Conservation (phyloP, 2,888 invertebrate genomes). For the Papilio demoleus region DNA sequence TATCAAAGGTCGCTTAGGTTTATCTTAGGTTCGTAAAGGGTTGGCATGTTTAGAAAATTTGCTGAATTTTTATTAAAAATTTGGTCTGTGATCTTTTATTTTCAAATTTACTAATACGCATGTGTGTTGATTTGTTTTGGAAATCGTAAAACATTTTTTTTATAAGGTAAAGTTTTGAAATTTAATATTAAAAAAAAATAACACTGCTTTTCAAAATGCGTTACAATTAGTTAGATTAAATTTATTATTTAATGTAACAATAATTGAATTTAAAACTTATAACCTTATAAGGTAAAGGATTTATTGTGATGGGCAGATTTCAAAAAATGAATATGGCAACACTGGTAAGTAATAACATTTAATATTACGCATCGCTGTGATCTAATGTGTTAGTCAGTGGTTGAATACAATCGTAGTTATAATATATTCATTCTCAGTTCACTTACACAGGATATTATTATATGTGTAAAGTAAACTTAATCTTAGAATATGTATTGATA, state of each 20-base stretch:
- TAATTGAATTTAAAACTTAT: too few species aligned
- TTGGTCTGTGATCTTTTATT: too few species aligned
- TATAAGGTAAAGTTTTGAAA: too few species aligned
- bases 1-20: constrained; percentile 36
- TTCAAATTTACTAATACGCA: too few species aligned
- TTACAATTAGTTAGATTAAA: too few species aligned
- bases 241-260: too few species aligned
- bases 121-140: too few species aligned
- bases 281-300: too few species aligned
- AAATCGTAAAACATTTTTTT: too few species aligned
- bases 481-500: not conserved
- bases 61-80: not conserved
- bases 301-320: too few species aligned
- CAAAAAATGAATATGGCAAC: not conserved
- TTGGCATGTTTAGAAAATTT: constrained; percentile 15
- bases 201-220: too few species aligned
- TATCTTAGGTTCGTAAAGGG: constrained; percentile 24
- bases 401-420: not conserved
- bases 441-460: not conserved
- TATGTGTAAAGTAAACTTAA: not conserved
- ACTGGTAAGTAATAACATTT: constrained; percentile 4
- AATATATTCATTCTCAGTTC: not conserved
- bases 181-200: too few species aligned
- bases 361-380: constrained; percentile 20
- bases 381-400: constrained; percentile 13